Evolutionary conservation across 1,140 invertebrate species (phyloP).

Genomic region (Liolophura sinensis): DNA sequence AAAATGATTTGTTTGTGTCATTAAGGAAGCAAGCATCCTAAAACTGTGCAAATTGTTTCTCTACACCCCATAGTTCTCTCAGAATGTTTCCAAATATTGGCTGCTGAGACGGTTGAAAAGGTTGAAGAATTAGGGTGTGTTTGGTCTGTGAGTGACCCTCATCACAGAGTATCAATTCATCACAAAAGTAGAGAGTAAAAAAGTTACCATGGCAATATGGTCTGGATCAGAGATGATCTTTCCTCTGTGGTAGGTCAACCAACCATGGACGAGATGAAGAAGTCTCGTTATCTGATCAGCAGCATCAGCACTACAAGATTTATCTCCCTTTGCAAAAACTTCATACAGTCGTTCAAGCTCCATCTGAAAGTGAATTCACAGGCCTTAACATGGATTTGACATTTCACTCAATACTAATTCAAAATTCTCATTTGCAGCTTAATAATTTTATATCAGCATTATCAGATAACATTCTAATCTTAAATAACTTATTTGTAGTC

Average conservation of each 20-base stretch:
- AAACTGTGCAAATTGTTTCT: too few species aligned
- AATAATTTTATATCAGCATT: too few species aligned
- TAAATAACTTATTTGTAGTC: background rate
- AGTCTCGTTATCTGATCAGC: constrained; percentile 25
- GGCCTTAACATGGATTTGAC: too few species aligned
- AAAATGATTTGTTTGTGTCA: too few species aligned
- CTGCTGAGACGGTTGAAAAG: too few species aligned
- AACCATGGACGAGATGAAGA: constrained; percentile 24
- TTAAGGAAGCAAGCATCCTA: too few species aligned
- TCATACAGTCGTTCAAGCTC: background rate
- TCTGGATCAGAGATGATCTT: constrained; percentile 30
- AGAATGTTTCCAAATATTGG: too few species aligned
- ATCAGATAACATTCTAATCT: background rate
- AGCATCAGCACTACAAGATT: background rate
- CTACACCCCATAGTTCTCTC: too few species aligned
- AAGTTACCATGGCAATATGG: constrained; percentile 31
- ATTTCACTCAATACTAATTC: background rate
- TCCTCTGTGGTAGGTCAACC: constrained; percentile 33
- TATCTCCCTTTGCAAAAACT: constrained; percentile 5
- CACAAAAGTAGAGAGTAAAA: background rate
- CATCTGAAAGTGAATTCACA: background rate
- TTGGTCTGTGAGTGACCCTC: too few species aligned
- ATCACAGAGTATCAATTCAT: background rate
- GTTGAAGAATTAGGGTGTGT: too few species aligned
- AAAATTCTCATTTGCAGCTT: background rate